Base-by-base conservation (phyloP, 2,888 invertebrate genomes). In the Odontocerum albicorne region DNA sequence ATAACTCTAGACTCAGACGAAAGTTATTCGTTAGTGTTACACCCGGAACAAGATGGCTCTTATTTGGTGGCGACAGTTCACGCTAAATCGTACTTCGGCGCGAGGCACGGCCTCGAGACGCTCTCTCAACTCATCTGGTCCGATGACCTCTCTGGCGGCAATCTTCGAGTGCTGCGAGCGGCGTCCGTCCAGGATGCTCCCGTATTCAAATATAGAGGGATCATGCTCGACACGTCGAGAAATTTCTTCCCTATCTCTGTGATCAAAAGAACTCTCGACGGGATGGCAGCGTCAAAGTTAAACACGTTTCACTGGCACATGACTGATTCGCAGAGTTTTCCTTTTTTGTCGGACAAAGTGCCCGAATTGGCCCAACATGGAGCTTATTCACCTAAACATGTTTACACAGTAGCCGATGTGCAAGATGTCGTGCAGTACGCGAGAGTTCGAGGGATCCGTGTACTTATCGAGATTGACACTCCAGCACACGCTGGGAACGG, bases 261-360 rank as follows among this genome's bases (percentile, higher is more conserved):
- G 45, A 77, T 91, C 32, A 82, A 87, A 64, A 80, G 86, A 8
- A 87, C 90, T 7, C 74, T 96, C 65, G 87, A 91, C 55, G 94
- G 89, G 2, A 95, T 96, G 96, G 86, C 90, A 0, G 85, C 90
- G 39, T 86, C 87, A 64, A 96, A 96, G 72, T 71, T 96, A 62
- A 96, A 96, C 73, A 90, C 92, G 2, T 89, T 96, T 67, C 96
- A 96, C 67, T 96, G 96, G 96, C 91, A 92, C 66, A 79, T 90
- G 21, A 87, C 87, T 3, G 96, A 96, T 70, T 92, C 94, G 10
- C 94, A 96, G 70, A 92, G 94, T 62, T 96, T 96, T 72, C 96
- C 96, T 0, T 86, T 92, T 68, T 84, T 87, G 59, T 83, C 91
- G 2, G 82, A 84, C 17, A 79, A 83, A 59, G 87, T 85, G 49